Base-by-base conservation (phyloP, 2,888 invertebrate species). In the Ellobium chinense region DNA sequence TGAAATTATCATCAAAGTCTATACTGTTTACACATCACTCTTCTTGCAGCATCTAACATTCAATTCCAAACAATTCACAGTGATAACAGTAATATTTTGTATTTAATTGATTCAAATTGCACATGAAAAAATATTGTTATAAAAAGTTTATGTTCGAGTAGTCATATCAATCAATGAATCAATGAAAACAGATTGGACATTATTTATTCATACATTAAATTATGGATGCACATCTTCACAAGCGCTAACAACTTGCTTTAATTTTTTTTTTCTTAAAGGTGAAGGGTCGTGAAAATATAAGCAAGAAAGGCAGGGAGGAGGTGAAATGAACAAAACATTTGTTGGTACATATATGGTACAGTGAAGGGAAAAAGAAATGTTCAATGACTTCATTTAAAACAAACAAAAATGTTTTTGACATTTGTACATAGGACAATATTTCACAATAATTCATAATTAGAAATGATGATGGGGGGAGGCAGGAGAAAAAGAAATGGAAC, bases 51-150 rank as follows among this genome's bases (percentile, higher is more conserved):
- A n/a, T n/a, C 46, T 7, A 7, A 46, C 46, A 46, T 46, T 18
- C 46, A 46, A 46, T 46, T 46, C 46, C 7, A 46, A 46, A 46
- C 18, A 18, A 39, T n/a, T 39, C 39, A 70, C 56, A 70, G 54
- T 31, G 54, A 24, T 7, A 69, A 69, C 31, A 65, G 24, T 60
- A 24, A 68, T 24, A 68, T 60, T 60, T 73, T 58, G n/a, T 60
- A 34, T 73, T 73, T 73, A 37, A 37, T 73, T 31, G 60, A 73
- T 70, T 70, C 1, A 70, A 70, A 70, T 73, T 75, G 65, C 75
- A 75, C 75, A 65, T 65, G 65, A 63, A 65, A 74, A 74, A 62
- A 37, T 65, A 63, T 37, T 65, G 9, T 31, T 36, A 54, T 46
- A 66, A 68, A 24, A 74, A 70, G 24, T 68, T 34, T 39, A 39